These are phyloP conservation scores for Radopholus similis DNA, from an alignment of 1,140 invertebrate species.

Conservation along the genomic window DNA sequence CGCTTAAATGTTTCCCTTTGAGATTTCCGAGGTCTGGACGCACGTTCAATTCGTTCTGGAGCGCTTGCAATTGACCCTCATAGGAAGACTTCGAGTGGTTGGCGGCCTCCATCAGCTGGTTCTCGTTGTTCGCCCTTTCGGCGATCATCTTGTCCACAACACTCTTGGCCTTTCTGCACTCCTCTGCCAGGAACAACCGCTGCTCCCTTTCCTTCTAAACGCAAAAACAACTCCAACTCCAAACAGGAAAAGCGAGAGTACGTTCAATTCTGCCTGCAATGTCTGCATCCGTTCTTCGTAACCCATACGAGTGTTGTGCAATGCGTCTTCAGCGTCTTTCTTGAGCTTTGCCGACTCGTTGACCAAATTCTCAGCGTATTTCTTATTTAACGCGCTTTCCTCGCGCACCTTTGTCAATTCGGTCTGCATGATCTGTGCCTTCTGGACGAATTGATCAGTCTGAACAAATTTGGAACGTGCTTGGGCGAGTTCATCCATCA, in stretches of 20 bases:
- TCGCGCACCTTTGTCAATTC: not conserved
- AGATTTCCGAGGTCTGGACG: not conserved
- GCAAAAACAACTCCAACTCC: no score
- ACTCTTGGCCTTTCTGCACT: not conserved
- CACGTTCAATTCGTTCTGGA: not conserved
- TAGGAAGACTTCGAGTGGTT: not conserved
- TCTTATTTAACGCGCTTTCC: not conserved
- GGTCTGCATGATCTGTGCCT: not conserved
- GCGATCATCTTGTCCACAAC: not conserved
- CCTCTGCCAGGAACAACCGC: not conserved
- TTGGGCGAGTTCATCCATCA: not conserved
- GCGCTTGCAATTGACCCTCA: not conserved
- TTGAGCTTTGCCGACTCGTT: not conserved
- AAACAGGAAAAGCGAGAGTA: no score
- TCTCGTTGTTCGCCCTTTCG: not conserved
- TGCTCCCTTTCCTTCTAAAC: not conserved
- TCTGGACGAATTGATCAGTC: not conserved
- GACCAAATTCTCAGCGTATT: not conserved
- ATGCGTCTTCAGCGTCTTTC: not conserved
- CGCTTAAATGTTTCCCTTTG: not conserved
- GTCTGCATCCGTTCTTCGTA: not conserved
- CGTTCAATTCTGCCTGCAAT: not conserved
- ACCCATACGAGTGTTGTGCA: not conserved
- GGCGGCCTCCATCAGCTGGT: not conserved
- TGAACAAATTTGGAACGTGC: not conserved